Base-by-base conservation (phyloP, 2,888 invertebrate genomes). In the Odontomyia ornata region DNA sequence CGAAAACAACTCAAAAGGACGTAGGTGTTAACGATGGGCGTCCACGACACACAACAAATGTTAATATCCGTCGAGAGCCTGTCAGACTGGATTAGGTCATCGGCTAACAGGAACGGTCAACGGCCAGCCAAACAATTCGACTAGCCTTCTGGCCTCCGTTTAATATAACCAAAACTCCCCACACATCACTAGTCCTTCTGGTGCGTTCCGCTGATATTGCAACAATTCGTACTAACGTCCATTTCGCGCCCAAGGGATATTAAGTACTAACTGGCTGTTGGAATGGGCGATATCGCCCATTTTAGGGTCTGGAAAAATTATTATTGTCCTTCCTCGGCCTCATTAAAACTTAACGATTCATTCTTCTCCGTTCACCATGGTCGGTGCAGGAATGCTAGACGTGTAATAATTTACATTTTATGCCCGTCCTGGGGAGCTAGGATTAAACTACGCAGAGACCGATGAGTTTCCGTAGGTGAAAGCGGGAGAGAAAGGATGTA, bases 341-440 rank as follows among this genome's bases (percentile, higher is more conserved):
- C 25, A 60, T 60, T 60, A 25, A 60, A 25, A 60, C n/a, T 60
- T 60, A 60, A 60, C 25, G 57, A 23, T 60, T 60, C 57, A 60
- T 60, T 60, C 25, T 52, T 13, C n/a, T n/a, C 13, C 36, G 36
- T 36, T 36, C 9, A n/a, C 36, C 9, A 36, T 36, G 36, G 36
- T 52, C 18, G n/a, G 15, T 15, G n/a, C 52, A 18, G 52, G 18
- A 52, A 52, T 52, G 18, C 13, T 52, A 4, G 52, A 7, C 13
- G 3, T 13, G 52, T 15, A 52, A 52, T 52, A 52, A 52, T 52
- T 52, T 52, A 18, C 52, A 52, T 52, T 52, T 52, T 52, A 52
- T 18, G 52, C 3, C 7, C n/a, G 13, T 18, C 3, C 4, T 52
- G 18, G n/a, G 18, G 13, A 18, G 18, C 52, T 18, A 15, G 15